A percentile compares a stretch with the other conserved stretches of the same genome.
Conservation (phyloP, 2,113 vertebrate species). For the Perognathus longimembris region DNA sequence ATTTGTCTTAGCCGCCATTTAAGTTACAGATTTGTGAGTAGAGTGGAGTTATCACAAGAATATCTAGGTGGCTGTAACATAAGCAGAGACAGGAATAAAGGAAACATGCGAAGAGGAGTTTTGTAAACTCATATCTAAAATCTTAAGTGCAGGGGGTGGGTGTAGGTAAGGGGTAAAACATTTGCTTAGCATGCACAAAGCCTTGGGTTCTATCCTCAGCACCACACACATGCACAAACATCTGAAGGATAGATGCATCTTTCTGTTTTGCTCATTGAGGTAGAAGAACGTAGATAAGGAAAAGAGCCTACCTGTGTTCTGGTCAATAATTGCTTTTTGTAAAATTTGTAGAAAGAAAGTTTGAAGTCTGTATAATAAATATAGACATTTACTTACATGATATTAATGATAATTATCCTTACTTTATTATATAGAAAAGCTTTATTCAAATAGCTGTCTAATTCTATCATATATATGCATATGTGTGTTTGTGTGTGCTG, state of each 20-base stretch:
- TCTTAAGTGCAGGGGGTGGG: background rate
- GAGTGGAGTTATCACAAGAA: background rate
- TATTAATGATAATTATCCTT: background rate
- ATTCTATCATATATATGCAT: no score
- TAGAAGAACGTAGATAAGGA: background rate
- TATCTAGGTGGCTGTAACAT: background rate
- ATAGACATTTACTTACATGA: no score
- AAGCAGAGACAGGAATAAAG: conserved; percentile 35
- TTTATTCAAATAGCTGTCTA: background rate
- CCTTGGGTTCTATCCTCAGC: no score
- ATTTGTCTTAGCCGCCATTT: conserved; percentile 38
- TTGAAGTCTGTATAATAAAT: no score
- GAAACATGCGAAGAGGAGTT: conserved; percentile 29
- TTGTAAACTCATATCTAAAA: conserved; percentile 8
- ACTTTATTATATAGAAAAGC: background rate
- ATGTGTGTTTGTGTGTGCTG: no score
- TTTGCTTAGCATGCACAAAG: no score
- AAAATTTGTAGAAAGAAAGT: background rate
- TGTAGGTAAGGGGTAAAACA: no score
- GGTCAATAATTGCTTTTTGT: conserved; percentile 29
- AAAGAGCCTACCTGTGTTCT: background rate
- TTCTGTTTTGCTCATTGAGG: background rate
- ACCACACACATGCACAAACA: no score
- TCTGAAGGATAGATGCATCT: background rate
- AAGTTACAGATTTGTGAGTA: background rate